Evolutionary conservation across 1,140 invertebrate species (phyloP).

Genomic region (Schlechtendalia chinensis): DNA sequence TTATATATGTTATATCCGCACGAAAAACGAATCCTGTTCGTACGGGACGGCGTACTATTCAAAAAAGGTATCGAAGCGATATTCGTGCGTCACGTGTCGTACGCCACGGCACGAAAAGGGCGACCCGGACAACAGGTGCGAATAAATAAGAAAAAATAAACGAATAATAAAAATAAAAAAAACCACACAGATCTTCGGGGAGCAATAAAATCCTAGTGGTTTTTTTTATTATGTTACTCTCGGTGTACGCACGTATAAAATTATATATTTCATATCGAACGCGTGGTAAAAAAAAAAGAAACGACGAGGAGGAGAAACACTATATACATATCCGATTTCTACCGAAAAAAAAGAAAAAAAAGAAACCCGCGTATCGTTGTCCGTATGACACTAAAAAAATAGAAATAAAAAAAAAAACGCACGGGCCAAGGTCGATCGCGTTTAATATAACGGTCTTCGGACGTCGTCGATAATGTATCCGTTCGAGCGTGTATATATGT

Average conservation of each 20-base stretch:
- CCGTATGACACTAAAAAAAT: neutral
- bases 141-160: slow-evolving; percentile 3
- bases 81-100: too few relatives aligned
- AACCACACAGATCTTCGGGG: neutral
- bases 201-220: slow-evolving; percentile 10
- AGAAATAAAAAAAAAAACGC: neutral
- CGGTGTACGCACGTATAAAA: neutral
- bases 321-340: neutral
- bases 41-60: too few relatives aligned
- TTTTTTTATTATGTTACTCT: slow-evolving; percentile 10
- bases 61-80: too few relatives aligned
- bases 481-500: neutral
- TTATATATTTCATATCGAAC: neutral
- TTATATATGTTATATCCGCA: too few relatives aligned
- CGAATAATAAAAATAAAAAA: too few relatives aligned
- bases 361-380: neutral
- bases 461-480: slow-evolving; percentile 23
- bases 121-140: neutral
- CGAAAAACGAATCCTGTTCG: too few relatives aligned
- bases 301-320: too few relatives aligned
- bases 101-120: neutral
- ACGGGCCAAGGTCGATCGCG: slow-evolving; percentile 38
- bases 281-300: too few relatives aligned
- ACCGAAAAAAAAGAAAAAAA: slow-evolving; percentile 28
- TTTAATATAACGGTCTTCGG: slow-evolving; percentile 43